Evolutionary conservation across 2,797 vertebrate genomes (phyloP).

Genomic region (Lates japonicus): DNA sequence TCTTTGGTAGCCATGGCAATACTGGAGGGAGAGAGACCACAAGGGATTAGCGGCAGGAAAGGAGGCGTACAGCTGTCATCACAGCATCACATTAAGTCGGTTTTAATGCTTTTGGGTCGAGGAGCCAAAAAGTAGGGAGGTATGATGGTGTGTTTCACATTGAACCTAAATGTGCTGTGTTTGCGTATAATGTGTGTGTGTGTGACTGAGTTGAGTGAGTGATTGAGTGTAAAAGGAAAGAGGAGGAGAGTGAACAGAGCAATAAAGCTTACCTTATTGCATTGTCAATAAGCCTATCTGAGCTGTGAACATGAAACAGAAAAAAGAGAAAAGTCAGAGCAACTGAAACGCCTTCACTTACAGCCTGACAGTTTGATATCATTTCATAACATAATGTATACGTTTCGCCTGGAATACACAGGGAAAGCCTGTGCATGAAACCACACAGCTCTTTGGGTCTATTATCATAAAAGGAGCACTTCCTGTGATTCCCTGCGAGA

Average conservation of each 20-base stretch:
- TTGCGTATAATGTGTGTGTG: conserved; percentile 21
- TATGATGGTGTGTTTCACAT: conserved; percentile 23
- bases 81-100: conserved; percentile 30
- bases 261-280: conserved; percentile 79
- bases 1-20: conserved; percentile 99
- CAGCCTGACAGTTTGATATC: neutral
- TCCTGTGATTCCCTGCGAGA: conserved; percentile 44
- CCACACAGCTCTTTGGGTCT: conserved; percentile 42
- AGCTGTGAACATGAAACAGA: conserved; percentile 67
- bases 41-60: conserved; percentile 33
- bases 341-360: neutral
- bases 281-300: conserved; percentile 77
- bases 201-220: conserved; percentile 12
- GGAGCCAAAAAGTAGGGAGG: conserved; percentile 22
- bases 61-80: conserved; percentile 11
- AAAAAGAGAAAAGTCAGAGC: conserved; percentile 12
- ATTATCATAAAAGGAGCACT: conserved; percentile 54
- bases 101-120: conserved; percentile 31
- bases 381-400: neutral
- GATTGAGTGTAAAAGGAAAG: conserved; percentile 18
- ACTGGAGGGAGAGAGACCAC: conserved; percentile 77
- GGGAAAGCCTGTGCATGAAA: conserved; percentile 30
- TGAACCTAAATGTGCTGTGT: conserved; percentile 27
- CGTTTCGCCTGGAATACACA: conserved; percentile 1
- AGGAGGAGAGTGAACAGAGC: conserved; percentile 12